phyloP scores from a whole-genome alignment of 2,888 invertebrate species.

The Ornithoptera alexandrae region DNA sequence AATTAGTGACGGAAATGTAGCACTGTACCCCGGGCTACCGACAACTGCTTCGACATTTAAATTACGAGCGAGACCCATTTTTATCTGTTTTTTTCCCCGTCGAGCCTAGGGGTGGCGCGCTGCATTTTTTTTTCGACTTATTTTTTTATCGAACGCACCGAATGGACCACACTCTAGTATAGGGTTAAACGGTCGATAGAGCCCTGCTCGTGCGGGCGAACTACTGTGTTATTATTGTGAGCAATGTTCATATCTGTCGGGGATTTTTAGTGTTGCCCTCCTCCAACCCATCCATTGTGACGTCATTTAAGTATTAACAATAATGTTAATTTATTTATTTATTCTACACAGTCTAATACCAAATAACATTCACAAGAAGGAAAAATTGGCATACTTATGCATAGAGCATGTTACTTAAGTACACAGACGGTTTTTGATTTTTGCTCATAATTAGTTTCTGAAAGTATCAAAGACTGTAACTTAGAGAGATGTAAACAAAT shows the following conservation, averaged over 20 bases:
- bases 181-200: constrained; percentile 66
- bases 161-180: constrained; percentile 56
- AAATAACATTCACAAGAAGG: too few relatives aligned
- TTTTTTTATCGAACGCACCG: constrained; percentile 52
- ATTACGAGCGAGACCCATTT: constrained; percentile 73
- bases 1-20: constrained; percentile 40
- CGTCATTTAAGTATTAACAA: too few relatives aligned
- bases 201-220: constrained; percentile 40
- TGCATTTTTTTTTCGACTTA: constrained; percentile 53
- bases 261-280: constrained; percentile 3
- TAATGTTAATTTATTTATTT: too few relatives aligned
- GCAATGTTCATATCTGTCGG: constrained; percentile 4
- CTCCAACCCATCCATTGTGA: background rate
- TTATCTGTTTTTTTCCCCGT: constrained; percentile 69
- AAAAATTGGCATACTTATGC: too few relatives aligned
- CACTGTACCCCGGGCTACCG: constrained; percentile 58
- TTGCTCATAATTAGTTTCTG: too few relatives aligned
- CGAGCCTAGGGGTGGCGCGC: constrained; percentile 72
- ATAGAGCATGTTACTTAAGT: too few relatives aligned
- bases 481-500: too few relatives aligned
- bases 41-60: constrained; percentile 74
- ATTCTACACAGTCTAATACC: too few relatives aligned
- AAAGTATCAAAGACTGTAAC: too few relatives aligned
- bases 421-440: too few relatives aligned
- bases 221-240: constrained; percentile 30